Base-by-base conservation (phyloP, 2,888 invertebrate genomes). In the Philonicus albiceps region DNA sequence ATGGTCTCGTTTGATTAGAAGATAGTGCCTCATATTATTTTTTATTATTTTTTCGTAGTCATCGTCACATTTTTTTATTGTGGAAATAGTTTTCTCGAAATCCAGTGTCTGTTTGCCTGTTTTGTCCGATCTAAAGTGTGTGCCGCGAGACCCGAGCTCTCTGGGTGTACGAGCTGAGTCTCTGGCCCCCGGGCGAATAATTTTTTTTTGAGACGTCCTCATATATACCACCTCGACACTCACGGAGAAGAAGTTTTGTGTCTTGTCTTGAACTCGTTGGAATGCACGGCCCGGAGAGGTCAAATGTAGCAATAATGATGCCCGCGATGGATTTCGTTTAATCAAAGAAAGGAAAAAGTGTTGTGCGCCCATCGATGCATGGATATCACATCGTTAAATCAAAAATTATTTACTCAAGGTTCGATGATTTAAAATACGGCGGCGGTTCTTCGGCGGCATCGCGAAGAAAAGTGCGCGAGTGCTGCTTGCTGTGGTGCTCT, bases 231-330 rank as follows among this genome's bases (percentile, higher is more conserved):
- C 85, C 73, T 43, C 40, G 64, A 22, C 85, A 85, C 49, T 85
- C 73, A 34, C 13, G 40, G 16, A 43, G 16, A 84, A 19, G 22
- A 64, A 64, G 43, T 37, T 85, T 53, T 76, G 55, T 86, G 43
- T 78, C 53, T 75, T 53, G 49, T 37, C 72, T 86, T 86, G 86
- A 86, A 86, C 86, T 86, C 86, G 75, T 81, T 86, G 86, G 86
- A 86, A 86, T 86, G 86, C 72, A 73, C 75, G 85, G 74, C 53
- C 85, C 85, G 75, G 49, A 49, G 85, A 75, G 85, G 85, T 85
- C 85, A 85, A 85, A 75, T 30, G 11, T 85, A 31, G 37, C 34
- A 53, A 85, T 75, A 53, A 85, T 85, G 75, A 85, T 53, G 53
- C 53, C 75, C 64, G 40, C 27, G 55, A 86, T 72, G 76, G 72